Base-by-base conservation (phyloP, 2,888 invertebrate genomes). In the Rhabditoides inermis region DNA sequence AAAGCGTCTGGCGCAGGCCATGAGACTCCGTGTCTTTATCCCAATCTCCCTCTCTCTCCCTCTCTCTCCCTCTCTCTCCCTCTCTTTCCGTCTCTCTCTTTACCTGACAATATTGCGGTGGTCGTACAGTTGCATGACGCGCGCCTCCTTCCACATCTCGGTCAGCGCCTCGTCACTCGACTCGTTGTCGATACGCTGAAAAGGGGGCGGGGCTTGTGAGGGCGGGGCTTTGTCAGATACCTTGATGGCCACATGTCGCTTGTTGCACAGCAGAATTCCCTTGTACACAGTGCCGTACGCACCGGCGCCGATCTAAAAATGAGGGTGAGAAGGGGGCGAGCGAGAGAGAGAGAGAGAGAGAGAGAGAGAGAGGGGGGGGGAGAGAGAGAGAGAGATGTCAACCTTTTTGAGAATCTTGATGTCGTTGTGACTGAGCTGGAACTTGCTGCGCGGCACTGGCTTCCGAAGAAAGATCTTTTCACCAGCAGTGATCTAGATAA, bases 111-210 rank as follows among this genome's bases (percentile, higher is more conserved):
- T 69, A 49, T 70, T 70, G 40, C 58, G 58, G 54, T 70, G 67
- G 47, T 69, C 65, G 55, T 63, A 70, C 44, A 68, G 46, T 49
- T 70, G 70, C 70, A 70, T 70, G 18, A 70, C 70, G 20, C 70
- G 53, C n/a, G 70, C 70, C 50, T 70, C 70, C 39, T 68, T 69
- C 67, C 69, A 69, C 70, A 70, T 69, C 30, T 70, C 70, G n/a
- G 60, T 51, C 41, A 70, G 46, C 12, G 53, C 60, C 45, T 60
- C 53, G 22, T 62, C 62, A n/a, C n/a, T n/a, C n/a, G n/a, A n/a
- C n/a, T n/a, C n/a, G n/a, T n/a, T n/a, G n/a, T n/a, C n/a, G n/a
- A n/a, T n/a, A n/a, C n/a, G n/a, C n/a, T n/a, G n/a, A n/a, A n/a
- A n/a, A n/a, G n/a, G n/a, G n/a, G n/a, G n/a, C n/a, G n/a, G n/a